phyloP scores from a whole-genome alignment of 2,113 vertebrate genomes.

The Fulica atra region DNA sequence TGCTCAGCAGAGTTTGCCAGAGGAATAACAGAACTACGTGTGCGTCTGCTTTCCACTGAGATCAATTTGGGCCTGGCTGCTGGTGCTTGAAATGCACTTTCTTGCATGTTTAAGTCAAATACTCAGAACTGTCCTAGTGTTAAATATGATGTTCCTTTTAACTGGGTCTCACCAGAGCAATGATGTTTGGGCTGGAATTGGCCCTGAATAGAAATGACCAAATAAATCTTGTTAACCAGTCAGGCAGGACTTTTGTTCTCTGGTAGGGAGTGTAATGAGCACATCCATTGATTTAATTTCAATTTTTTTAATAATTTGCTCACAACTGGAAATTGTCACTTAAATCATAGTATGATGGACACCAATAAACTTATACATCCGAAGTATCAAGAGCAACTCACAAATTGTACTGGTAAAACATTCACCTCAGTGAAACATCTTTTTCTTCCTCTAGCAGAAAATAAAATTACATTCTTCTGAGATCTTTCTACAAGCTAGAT shows the following conservation, averaged over 20 bases:
- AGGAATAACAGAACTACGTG: neutral
- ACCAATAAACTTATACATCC: neutral
- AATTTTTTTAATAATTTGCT: neutral
- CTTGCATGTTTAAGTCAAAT: neutral
- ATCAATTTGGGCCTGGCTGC: neutral
- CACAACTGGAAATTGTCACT: neutral
- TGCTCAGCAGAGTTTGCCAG: neutral
- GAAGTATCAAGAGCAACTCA: neutral
- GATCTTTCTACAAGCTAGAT: neutral
- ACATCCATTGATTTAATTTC: neutral
- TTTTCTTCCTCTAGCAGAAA: neutral
- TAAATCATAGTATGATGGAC: neutral
- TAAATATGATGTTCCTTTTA: neutral
- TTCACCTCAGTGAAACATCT: neutral
- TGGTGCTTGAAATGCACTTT: neutral
- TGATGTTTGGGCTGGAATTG: neutral
- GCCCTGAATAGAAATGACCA: neutral
- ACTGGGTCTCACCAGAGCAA: neutral
- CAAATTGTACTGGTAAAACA: neutral
- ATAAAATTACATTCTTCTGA: neutral
- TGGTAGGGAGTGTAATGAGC: neutral
- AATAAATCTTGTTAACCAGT: neutral
- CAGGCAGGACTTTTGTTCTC: neutral
- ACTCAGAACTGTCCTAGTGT: neutral
- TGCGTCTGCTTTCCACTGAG: neutral